phyloP scores from a whole-genome alignment of 2,113 vertebrate genomes.

The Vimba vimba region DNA sequence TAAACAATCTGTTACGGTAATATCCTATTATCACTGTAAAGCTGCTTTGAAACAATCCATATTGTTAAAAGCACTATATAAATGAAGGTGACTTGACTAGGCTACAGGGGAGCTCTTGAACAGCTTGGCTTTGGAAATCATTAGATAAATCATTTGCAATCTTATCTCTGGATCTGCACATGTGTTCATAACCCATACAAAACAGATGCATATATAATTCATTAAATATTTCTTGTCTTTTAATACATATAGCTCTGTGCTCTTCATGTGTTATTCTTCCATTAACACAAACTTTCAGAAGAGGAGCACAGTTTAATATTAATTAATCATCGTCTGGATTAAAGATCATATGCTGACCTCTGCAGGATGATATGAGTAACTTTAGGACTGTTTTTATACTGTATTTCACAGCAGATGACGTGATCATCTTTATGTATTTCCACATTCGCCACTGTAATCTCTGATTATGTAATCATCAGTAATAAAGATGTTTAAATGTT shows the following conservation, averaged over 20 bases:
- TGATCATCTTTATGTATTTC: background rate
- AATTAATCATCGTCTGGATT: constrained; percentile 22
- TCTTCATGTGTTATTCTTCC: background rate
- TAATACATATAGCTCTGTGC: background rate
- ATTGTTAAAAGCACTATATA: too few relatives aligned
- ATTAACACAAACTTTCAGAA: background rate
- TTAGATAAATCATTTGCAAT: background rate
- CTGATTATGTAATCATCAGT: background rate
- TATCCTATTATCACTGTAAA: too few relatives aligned
- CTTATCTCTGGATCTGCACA: background rate
- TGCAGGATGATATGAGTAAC: constrained; percentile 53
- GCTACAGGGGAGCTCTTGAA: too few relatives aligned
- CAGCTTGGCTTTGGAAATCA: too few relatives aligned
- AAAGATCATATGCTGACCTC: constrained; percentile 62
- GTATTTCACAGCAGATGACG: constrained; percentile 2
- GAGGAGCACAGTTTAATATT: constrained; percentile 2
- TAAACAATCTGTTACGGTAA: too few relatives aligned
- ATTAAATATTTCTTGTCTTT: background rate
- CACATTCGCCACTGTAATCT: background rate
- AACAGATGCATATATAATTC: background rate
- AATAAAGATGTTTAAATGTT: background rate
- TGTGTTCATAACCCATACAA: background rate
- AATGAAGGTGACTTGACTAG: too few relatives aligned
- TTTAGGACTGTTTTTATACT: constrained; percentile 7
- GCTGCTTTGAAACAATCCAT: too few relatives aligned